phyloP scores from a whole-genome alignment of 2,113 vertebrate species.

The Electrona antarctica region DNA sequence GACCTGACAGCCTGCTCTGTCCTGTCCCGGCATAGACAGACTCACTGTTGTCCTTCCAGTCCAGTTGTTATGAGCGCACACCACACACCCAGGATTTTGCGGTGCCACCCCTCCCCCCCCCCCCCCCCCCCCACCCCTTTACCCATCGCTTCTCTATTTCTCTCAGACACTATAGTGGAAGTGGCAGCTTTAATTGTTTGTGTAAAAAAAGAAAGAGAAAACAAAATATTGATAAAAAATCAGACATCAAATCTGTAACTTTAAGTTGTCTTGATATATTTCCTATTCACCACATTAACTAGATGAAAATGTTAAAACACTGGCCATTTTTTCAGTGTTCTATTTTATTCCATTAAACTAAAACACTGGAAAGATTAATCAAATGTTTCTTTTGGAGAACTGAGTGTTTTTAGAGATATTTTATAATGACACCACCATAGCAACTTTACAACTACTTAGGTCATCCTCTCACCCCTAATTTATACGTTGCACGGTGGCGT shows the following conservation, averaged over 20 bases:
- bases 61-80: too few relatives aligned
- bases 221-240: neutral
- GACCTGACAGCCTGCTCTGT: too few relatives aligned
- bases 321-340: conserved; percentile 54
- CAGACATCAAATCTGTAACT: conserved; percentile 28
- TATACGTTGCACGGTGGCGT: too few relatives aligned
- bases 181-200: conserved; percentile 69
- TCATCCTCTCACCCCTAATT: neutral
- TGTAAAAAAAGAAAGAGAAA: conserved; percentile 35
- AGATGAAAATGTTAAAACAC: conserved; percentile 57
- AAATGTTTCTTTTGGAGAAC: conserved; percentile 13
- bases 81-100: too few relatives aligned
- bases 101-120: neutral
- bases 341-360: conserved; percentile 25
- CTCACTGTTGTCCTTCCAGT: too few relatives aligned
- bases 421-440: conserved; percentile 28
- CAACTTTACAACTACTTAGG: conserved; percentile 24
- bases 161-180: conserved; percentile 48
- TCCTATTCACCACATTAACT: conserved; percentile 42
- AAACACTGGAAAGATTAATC: conserved; percentile 7
- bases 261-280: conserved; percentile 59
- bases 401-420: conserved; percentile 25
- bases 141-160: conserved; percentile 11
- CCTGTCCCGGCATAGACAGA: too few relatives aligned
- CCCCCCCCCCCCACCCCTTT: neutral